phyloP scores from a whole-genome alignment of 2,113 vertebrate species.

The Neotoma lepida region DNA sequence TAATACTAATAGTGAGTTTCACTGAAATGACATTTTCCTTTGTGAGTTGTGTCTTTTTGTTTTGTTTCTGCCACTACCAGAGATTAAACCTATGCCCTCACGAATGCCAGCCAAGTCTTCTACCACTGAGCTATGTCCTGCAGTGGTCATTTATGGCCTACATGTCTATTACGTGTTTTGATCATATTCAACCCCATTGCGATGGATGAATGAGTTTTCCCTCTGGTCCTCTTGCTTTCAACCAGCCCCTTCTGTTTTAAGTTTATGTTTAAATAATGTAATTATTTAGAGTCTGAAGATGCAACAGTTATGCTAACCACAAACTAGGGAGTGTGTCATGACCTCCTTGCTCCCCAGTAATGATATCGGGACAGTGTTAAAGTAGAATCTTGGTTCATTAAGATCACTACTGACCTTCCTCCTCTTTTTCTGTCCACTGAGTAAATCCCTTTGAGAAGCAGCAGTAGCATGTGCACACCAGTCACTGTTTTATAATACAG shows the following conservation, averaged over 20 bases:
- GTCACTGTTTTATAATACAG: background rate
- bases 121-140: background rate
- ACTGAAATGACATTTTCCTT: background rate
- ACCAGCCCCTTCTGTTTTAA: background rate
- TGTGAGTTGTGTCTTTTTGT: background rate
- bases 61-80: background rate
- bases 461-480: background rate
- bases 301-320: background rate
- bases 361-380: background rate
- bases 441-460: constrained; percentile 26
- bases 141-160: background rate
- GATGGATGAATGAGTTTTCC: background rate
- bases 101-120: no score
- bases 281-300: constrained; percentile 45
- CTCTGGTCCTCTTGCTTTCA: background rate
- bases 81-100: background rate
- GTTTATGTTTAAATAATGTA: constrained; percentile 12
- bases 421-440: background rate
- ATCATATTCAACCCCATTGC: background rate
- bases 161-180: background rate
- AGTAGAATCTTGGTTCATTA: constrained; percentile 38
- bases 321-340: background rate
- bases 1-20: background rate
- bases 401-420: background rate
- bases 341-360: background rate